Conservation (phyloP, 2,888 invertebrate genomes). For the Apotomis capreana region DNA sequence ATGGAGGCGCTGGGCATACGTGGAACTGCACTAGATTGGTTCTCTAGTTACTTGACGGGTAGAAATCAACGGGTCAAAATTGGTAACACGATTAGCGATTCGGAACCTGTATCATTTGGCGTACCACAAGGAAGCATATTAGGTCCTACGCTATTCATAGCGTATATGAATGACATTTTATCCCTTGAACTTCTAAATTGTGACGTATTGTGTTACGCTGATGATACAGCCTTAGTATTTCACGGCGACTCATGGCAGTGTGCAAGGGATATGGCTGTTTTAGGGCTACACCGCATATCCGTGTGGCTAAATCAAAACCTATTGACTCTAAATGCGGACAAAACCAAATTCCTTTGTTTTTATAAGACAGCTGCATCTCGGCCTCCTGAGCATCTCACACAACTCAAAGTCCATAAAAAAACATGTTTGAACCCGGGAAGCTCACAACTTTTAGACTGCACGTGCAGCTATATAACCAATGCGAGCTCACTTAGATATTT, state of each 20-base stretch:
- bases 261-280: neutral
- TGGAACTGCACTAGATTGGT: constrained; percentile 29
- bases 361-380: too few species aligned
- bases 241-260: neutral
- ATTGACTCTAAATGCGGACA: neutral
- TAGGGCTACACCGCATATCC: neutral
- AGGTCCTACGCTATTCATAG: constrained; percentile 30
- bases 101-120: too few species aligned
- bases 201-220: constrained; percentile 4
- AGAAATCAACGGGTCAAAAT: constrained; percentile 6
- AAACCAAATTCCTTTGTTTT: too few species aligned
- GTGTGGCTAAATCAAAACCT: neutral
- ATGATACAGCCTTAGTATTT: constrained; percentile 1
- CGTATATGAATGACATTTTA: constrained; percentile 32
- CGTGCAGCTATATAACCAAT: neutral
- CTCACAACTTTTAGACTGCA: too few species aligned
- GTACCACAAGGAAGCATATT: constrained; percentile 45
- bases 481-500: too few species aligned
- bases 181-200: neutral
- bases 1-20: constrained; percentile 26
- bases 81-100: neutral
- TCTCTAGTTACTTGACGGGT: constrained; percentile 22
- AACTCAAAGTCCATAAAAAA: too few species aligned
- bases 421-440: too few species aligned
- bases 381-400: too few species aligned